phyloP scores from a whole-genome alignment of 2,888 invertebrate genomes.

The Clostera curtula region DNA sequence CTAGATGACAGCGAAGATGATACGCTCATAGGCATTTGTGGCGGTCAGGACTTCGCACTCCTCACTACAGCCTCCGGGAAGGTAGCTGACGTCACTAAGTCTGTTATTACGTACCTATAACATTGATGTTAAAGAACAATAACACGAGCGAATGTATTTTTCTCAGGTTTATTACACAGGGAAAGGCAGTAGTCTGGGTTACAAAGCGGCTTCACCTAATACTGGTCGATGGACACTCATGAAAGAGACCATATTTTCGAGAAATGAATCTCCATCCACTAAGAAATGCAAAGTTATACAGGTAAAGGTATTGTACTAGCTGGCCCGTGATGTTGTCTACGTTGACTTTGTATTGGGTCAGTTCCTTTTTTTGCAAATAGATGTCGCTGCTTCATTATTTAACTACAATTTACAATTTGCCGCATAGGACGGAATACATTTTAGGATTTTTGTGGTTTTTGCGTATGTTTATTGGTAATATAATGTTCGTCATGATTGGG shows the following conservation, averaged over 20 bases:
- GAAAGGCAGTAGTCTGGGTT: conserved; percentile 88
- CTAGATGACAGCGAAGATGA: conserved; percentile 81
- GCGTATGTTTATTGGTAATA: not conserved
- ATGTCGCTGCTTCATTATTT: too few species aligned
- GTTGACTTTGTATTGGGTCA: too few species aligned
- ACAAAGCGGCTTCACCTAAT: conserved; percentile 77
- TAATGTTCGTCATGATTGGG: conserved; percentile 30
- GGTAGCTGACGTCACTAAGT: too few species aligned
- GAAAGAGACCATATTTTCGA: conserved; percentile 59
- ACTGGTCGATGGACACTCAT: conserved; percentile 79
- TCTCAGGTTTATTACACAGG: conserved; percentile 86
- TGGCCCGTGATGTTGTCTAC: too few species aligned
- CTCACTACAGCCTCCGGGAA: conserved; percentile 90
- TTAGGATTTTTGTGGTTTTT: too few species aligned
- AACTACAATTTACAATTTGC: too few species aligned
- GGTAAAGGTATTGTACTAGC: conserved; percentile 32
- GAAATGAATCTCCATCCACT: conserved; percentile 46
- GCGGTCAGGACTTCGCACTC: conserved; percentile 94
- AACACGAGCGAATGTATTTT: not conserved
- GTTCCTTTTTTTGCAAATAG: too few species aligned
- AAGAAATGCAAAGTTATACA: conserved; percentile 55
- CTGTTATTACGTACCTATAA: too few species aligned
- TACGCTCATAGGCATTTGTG: conserved; percentile 83
- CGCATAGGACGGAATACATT: too few species aligned
- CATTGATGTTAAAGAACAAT: too few species aligned